Conservation (phyloP, 2,888 invertebrate genomes). For the Pheosia gnoma region DNA sequence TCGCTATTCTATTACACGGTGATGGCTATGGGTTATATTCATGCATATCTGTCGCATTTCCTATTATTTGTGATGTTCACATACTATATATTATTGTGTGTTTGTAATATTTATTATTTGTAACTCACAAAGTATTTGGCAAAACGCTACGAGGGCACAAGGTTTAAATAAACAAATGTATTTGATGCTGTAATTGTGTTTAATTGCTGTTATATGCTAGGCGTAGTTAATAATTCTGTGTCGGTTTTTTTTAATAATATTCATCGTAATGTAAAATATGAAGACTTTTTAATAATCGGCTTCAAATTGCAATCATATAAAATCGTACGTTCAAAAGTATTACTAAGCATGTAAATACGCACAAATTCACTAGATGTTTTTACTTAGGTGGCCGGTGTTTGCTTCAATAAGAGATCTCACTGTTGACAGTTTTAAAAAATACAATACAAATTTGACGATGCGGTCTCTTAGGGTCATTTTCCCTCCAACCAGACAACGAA, state of each 20-base stretch:
- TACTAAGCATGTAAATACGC: slow-evolving; percentile 44
- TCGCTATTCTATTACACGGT: slow-evolving; percentile 59
- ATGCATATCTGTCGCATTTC: slow-evolving; percentile 49
- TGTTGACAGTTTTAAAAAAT: slow-evolving; percentile 21
- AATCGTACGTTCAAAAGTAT: slow-evolving; percentile 16
- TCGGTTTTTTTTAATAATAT: slow-evolving; percentile 11
- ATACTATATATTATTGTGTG: slow-evolving; percentile 28
- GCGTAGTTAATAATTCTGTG: slow-evolving; percentile 29
- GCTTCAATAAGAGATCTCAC: slow-evolving; percentile 38
- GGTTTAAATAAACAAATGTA: slow-evolving; percentile 5
- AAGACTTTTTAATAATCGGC: slow-evolving; percentile 19
- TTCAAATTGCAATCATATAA: slow-evolving; percentile 25
- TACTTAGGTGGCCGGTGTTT: slow-evolving; percentile 40
- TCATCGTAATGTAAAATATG: slow-evolving; percentile 1
- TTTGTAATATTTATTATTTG: slow-evolving; percentile 25
- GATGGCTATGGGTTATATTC: slow-evolving; percentile 71
- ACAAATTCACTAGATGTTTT: slow-evolving; percentile 27
- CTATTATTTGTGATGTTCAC: slow-evolving; percentile 47
- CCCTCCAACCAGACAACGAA: slow-evolving; percentile 4
- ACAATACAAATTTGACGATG: slow-evolving; percentile 13
- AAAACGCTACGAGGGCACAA: slow-evolving; percentile 10
- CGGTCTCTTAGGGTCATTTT: slow-evolving; percentile 27
- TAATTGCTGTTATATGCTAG: slow-evolving; percentile 32
- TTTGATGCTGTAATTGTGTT: slow-evolving; percentile 38
- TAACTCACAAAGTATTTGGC: slow-evolving; percentile 19